Percentiles rank a stretch among this genome's conserved stretches.
Evolutionary conservation across 2,888 invertebrate species (phyloP).

Genomic region (Lysandra coridon): DNA sequence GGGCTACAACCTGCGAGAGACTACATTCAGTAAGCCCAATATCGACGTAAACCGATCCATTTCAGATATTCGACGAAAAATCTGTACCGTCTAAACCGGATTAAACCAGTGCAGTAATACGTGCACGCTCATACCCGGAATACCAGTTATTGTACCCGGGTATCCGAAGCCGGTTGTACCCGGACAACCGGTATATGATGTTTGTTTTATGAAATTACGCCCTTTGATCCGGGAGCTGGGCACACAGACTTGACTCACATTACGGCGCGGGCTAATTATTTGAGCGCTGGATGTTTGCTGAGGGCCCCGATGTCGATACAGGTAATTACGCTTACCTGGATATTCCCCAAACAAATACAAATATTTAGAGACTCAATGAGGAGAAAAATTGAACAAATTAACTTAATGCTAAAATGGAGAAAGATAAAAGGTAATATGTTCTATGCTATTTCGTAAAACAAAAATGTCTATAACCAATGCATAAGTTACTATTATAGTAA

Average conservation of each 20-base stretch:
- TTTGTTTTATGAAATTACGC: conserved; percentile 1
- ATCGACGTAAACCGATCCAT: neutral
- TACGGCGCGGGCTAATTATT: neutral
- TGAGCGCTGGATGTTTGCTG: neutral
- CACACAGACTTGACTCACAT: neutral
- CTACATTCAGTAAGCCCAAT: neutral
- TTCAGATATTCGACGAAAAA: neutral
- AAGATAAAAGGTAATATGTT: neutral
- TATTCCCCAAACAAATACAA: neutral
- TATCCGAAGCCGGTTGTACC: neutral
- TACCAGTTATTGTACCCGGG: neutral
- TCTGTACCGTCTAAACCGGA: neutral
- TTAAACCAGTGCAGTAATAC: conserved; percentile 16
- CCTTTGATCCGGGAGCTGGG: neutral
- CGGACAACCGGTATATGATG: neutral
- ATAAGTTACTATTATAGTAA: too few relatives aligned
- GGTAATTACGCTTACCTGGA: neutral
- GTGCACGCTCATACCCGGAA: neutral
- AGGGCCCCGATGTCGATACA: neutral
- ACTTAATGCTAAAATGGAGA: neutral
- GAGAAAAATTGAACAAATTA: neutral
- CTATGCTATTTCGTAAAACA: too few relatives aligned
- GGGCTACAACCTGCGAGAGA: neutral
- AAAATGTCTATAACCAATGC: too few relatives aligned
- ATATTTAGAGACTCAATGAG: neutral